phyloP scores from a whole-genome alignment of 2,888 invertebrate genomes.

The Iselma pallidipennis region DNA sequence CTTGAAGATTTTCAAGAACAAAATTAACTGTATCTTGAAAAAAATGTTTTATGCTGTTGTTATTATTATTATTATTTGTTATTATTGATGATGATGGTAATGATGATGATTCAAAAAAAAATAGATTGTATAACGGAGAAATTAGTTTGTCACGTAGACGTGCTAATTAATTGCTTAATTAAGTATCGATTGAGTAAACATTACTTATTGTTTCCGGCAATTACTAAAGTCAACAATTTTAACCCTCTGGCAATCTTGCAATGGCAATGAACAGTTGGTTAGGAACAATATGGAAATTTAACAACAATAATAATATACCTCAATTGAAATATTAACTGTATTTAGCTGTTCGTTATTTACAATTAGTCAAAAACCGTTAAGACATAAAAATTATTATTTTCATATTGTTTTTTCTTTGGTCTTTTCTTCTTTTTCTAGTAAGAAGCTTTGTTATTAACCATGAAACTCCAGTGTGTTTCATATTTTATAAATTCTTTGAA shows the following conservation, averaged over 20 bases:
- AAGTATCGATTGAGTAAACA: slow-evolving; percentile 52
- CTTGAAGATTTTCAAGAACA: no score
- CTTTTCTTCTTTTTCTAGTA: no score
- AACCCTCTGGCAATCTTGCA: slow-evolving; percentile 31
- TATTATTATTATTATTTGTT: background rate
- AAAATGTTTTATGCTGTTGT: no score
- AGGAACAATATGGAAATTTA: background rate
- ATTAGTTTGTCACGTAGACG: slow-evolving; percentile 36
- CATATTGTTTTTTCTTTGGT: no score
- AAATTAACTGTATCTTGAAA: no score
- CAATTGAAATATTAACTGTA: background rate
- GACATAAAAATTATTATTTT: background rate
- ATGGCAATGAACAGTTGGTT: background rate
- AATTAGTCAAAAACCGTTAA: background rate
- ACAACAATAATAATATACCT: background rate
- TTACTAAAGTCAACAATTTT: slow-evolving; percentile 50
- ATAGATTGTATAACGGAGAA: slow-evolving; percentile 20
- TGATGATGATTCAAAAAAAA: slow-evolving; percentile 14
- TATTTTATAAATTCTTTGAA: background rate
- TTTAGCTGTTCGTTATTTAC: background rate
- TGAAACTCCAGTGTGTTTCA: background rate
- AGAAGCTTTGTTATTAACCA: background rate
- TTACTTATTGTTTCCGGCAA: slow-evolving; percentile 51
- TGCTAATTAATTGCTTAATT: slow-evolving; percentile 50
- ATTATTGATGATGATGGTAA: background rate